Evolutionary conservation across 2,797 vertebrate genomes (phyloP).

Genomic region (Otolemur crassicaudatus): DNA sequence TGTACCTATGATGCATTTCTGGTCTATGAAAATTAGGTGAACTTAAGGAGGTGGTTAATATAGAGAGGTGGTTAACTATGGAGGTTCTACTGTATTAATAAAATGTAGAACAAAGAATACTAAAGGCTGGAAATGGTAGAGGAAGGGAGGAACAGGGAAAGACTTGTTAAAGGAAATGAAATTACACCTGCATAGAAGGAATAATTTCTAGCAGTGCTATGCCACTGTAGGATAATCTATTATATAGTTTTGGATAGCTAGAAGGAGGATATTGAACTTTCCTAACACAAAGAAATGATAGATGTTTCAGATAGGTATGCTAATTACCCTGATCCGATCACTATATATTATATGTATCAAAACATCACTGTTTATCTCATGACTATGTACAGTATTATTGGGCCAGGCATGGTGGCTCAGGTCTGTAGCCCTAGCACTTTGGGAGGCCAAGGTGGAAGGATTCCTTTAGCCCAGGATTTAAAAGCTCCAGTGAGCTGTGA

Average conservation of each 20-base stretch:
- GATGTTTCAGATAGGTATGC: background rate
- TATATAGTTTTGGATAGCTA: background rate
- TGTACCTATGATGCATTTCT: too few species aligned
- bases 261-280: background rate
- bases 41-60: too few species aligned
- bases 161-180: background rate
- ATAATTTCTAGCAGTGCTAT: background rate
- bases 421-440: background rate
- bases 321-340: background rate
- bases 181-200: background rate
- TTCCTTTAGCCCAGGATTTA: background rate
- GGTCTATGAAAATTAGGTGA: too few species aligned
- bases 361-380: background rate
- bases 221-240: too few species aligned
- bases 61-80: too few species aligned
- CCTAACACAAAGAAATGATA: background rate
- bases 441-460: background rate
- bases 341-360: background rate
- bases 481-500: background rate
- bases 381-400: background rate
- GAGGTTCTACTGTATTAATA: too few species aligned
- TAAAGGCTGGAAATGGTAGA: background rate
- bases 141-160: background rate
- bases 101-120: background rate
- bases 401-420: background rate